phyloP scores from a whole-genome alignment of 1,140 invertebrate species.

The Nephila pilipes region DNA sequence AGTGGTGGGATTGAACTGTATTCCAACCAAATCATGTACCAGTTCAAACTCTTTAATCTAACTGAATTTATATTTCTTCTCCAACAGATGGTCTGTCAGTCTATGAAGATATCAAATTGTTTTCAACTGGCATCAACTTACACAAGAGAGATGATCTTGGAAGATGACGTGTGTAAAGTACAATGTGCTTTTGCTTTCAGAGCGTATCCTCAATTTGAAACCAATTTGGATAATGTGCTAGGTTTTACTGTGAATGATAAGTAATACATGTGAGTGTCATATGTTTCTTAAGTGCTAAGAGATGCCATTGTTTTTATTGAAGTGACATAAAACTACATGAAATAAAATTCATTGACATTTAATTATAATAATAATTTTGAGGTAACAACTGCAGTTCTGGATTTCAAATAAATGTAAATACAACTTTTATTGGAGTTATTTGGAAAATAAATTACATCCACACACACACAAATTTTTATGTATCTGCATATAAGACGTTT shows the following conservation, averaged over 20 bases:
- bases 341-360: no score
- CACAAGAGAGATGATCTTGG: slow-evolving; percentile 89
- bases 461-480: no score
- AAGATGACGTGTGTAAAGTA: slow-evolving; percentile 93
- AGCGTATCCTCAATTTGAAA: slow-evolving; percentile 80
- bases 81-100: slow-evolving; percentile 93
- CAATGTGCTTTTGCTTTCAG: slow-evolving; percentile 87
- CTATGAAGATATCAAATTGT: slow-evolving; percentile 93
- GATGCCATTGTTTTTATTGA: slow-evolving; percentile 1
- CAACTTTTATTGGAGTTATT: no score
- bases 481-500: no score
- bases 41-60: no score
- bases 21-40: no score
- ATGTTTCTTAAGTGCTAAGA: not conserved
- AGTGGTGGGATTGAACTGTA: no score
- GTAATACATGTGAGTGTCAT: not conserved
- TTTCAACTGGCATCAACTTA: slow-evolving; percentile 90
- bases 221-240: slow-evolving; percentile 56
- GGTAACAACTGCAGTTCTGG: no score
- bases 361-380: no score
- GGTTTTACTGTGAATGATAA: slow-evolving; percentile 50
- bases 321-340: no score
- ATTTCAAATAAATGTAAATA: no score
- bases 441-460: no score
- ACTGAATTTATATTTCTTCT: slow-evolving; percentile 49